A percentile compares a stretch with the other conserved stretches of the same genome.
Evolutionary conservation across 2,113 vertebrate genomes (phyloP).

Genomic region (Petrocephalus microphthalmus): DNA sequence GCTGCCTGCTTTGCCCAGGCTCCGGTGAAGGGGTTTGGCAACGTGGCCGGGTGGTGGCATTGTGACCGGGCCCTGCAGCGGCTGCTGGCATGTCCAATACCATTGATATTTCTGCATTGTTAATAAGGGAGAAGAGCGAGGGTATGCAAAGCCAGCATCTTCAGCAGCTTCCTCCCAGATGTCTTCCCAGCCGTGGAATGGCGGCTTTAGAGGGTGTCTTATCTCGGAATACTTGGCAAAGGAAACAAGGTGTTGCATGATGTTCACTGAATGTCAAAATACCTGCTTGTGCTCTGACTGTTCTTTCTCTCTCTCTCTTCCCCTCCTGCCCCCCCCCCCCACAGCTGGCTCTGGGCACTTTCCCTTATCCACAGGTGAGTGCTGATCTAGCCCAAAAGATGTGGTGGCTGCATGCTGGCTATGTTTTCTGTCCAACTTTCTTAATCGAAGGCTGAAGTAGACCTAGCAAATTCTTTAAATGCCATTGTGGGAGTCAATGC

Average conservation of each 20-base stretch:
- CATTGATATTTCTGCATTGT: neutral
- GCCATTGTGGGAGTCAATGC: neutral
- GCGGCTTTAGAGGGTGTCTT: neutral
- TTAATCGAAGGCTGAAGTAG: neutral
- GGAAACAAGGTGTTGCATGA: neutral
- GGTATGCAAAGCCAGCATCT: neutral
- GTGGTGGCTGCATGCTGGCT: too few relatives aligned
- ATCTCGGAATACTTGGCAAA: too few relatives aligned
- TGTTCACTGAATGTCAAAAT: neutral
- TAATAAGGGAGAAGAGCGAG: neutral
- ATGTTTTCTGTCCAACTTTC: neutral
- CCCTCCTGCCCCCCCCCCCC: conserved; percentile 33
- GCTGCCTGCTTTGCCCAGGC: neutral
- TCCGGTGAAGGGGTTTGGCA: neutral
- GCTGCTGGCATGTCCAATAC: neutral
- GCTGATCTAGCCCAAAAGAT: conserved; percentile 34
- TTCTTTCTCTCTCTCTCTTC: conserved; percentile 35
- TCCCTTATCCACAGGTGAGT: conserved; percentile 85
- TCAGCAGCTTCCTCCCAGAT: neutral
- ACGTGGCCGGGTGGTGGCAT: neutral
- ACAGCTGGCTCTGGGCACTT: conserved; percentile 81
- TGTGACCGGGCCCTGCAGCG: neutral
- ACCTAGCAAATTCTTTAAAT: neutral
- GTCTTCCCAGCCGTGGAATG: neutral
- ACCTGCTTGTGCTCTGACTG: neutral